These are phyloP conservation scores for Rotaria macrura DNA, from an alignment of 2,888 invertebrate species.

Conservation along the genomic window DNA sequence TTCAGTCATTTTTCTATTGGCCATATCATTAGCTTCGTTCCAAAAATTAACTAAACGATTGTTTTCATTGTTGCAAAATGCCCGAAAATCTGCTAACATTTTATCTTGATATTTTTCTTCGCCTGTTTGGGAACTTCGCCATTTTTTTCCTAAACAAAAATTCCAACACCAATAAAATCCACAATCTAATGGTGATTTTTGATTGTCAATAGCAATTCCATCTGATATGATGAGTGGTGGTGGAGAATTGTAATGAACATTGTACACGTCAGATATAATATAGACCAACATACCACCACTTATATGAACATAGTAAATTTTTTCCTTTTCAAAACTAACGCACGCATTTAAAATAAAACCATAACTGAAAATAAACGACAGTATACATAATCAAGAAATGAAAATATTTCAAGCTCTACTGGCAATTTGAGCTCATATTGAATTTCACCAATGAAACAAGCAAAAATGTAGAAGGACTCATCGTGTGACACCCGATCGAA, in stretches of 20 bases:
- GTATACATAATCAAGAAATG: no score
- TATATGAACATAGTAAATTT: constrained; percentile 57
- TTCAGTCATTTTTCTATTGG: neutral
- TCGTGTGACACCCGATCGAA: no score
- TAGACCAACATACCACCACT: constrained; percentile 83
- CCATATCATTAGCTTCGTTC: neutral
- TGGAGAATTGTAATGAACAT: neutral
- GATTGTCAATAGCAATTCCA: neutral
- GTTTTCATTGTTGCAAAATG: constrained; percentile 76
- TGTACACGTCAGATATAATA: constrained; percentile 10
- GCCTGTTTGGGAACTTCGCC: constrained; percentile 56
- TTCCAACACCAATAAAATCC: constrained; percentile 97
- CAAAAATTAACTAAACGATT: constrained; percentile 68
- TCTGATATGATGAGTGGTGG: neutral
- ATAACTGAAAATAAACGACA: neutral
- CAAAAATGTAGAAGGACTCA: no score
- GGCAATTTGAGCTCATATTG: no score
- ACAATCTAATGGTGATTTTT: constrained; percentile 46
- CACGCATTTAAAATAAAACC: constrained; percentile 32
- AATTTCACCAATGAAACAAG: no score
- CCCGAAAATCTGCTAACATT: constrained; percentile 74
- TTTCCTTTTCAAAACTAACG: constrained; percentile 28
- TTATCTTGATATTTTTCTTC: constrained; percentile 56
- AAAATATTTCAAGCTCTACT: no score
- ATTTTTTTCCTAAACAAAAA: constrained; percentile 85